phyloP scores from a whole-genome alignment of 1,140 invertebrate species.

The Apis florea region DNA sequence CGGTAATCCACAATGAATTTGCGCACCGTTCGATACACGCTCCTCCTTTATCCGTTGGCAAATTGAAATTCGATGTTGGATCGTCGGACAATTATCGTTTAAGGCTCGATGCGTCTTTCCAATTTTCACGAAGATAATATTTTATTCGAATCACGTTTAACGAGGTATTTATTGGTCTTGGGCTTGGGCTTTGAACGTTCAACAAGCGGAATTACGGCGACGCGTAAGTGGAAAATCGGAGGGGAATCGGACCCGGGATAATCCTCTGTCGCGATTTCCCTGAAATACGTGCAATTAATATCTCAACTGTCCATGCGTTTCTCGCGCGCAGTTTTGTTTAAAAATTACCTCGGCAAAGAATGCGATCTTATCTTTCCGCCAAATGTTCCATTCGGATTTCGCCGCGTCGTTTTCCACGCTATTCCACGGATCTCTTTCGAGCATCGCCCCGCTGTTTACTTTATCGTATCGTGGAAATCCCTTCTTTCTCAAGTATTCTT shows the following conservation, averaged over 20 bases:
- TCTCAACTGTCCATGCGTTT: too few relatives aligned
- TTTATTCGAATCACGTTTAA: not conserved
- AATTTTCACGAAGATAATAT: not conserved
- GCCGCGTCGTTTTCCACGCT: constrained; percentile 47
- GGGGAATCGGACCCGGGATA: constrained; percentile 21
- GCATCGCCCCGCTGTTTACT: constrained; percentile 21
- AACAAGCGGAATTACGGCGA: not conserved
- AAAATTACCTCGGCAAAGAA: constrained; percentile 64
- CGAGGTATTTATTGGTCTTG: not conserved
- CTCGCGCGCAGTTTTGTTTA: too few relatives aligned
- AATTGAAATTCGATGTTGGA: not conserved
- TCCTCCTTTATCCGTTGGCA: not conserved
- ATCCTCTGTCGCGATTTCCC: not conserved
- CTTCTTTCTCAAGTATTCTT: not conserved
- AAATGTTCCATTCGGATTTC: not conserved
- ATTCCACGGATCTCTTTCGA: constrained; percentile 39
- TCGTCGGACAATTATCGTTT: not conserved
- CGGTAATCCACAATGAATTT: not conserved
- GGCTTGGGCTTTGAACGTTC: not conserved
- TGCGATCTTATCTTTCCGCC: not conserved
- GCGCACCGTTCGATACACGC: too few relatives aligned
- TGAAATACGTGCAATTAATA: not conserved
- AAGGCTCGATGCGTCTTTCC: not conserved
- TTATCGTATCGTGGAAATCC: not conserved
- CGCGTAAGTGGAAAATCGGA: not conserved